Percentiles rank a stretch among this genome's conserved stretches.
Conservation (phyloP, 1,140 invertebrate genomes). For the Lanistes nyassanus region DNA sequence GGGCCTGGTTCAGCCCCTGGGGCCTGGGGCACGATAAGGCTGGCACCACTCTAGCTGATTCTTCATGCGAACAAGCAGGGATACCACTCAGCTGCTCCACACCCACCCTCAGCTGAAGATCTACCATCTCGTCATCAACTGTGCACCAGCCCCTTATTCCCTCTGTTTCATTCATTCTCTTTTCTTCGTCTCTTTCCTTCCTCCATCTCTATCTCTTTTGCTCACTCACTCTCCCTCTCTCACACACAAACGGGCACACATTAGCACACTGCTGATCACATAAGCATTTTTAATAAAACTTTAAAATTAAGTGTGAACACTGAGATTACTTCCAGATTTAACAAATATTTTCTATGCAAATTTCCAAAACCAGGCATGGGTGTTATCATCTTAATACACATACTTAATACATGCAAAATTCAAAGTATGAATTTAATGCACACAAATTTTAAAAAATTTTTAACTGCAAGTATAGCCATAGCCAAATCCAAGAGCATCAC, state of each 20-base stretch:
- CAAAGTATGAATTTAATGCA: neutral
- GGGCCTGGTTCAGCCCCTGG: no score
- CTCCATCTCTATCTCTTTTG: neutral
- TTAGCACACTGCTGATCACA: neutral
- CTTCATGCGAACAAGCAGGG: no score
- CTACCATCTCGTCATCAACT: no score
- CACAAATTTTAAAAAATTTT: neutral
- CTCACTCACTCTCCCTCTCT: neutral
- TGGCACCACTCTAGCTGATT: no score
- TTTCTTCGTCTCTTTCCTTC: neutral
- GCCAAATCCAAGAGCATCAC: no score
- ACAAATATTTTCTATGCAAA: no score
- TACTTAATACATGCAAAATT: neutral
- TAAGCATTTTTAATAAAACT: neutral
- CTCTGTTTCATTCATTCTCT: conserved; percentile 4
- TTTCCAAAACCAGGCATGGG: neutral
- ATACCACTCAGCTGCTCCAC: no score
- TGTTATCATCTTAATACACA: neutral
- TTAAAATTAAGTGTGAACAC: no score
- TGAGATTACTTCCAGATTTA: no score
- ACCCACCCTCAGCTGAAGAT: no score
- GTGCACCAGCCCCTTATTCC: neutral
- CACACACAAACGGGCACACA: conserved; percentile 12
- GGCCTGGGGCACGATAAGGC: no score
- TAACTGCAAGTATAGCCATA: no score